These are phyloP conservation scores for Cyphomyrus plagiostoma DNA, from an alignment of 2,113 vertebrate genomes.

Conservation along the genomic window DNA sequence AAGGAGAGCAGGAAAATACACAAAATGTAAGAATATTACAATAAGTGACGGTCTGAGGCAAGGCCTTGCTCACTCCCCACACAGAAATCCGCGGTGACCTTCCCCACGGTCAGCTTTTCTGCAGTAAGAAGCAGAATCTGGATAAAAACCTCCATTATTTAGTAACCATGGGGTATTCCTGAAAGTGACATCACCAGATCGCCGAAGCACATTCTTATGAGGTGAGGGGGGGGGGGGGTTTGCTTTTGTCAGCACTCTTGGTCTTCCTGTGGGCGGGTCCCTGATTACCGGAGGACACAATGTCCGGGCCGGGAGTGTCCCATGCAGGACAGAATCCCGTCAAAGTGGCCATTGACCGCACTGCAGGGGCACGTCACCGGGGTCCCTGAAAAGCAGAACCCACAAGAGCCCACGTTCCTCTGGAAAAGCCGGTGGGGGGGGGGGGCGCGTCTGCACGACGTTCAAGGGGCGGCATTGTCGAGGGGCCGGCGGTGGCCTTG, in stretches of 20 bases:
- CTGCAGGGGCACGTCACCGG: neutral
- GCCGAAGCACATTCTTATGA: neutral
- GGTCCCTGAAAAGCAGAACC: neutral
- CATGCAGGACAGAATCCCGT: neutral
- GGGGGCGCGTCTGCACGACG: neutral
- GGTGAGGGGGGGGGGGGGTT: neutral
- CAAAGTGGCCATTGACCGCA: conserved; percentile 6
- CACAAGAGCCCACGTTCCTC: neutral
- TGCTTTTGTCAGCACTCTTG: neutral
- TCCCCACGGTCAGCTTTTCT: neutral
- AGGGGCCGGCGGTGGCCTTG: neutral
- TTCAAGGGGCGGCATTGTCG: neutral
- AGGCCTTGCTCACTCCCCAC: neutral
- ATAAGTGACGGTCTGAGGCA: neutral
- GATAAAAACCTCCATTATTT: neutral
- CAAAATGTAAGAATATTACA: neutral
- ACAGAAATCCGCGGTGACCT: neutral
- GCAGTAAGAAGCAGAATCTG: neutral
- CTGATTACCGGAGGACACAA: neutral
- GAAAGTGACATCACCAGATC: neutral
- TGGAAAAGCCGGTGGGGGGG: neutral
- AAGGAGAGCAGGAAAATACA: neutral
- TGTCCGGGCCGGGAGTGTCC: neutral
- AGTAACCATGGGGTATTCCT: neutral
- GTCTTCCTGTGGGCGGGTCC: neutral